Conservation (phyloP, 2,797 vertebrate species). For the Amphiprion clarkii region DNA sequence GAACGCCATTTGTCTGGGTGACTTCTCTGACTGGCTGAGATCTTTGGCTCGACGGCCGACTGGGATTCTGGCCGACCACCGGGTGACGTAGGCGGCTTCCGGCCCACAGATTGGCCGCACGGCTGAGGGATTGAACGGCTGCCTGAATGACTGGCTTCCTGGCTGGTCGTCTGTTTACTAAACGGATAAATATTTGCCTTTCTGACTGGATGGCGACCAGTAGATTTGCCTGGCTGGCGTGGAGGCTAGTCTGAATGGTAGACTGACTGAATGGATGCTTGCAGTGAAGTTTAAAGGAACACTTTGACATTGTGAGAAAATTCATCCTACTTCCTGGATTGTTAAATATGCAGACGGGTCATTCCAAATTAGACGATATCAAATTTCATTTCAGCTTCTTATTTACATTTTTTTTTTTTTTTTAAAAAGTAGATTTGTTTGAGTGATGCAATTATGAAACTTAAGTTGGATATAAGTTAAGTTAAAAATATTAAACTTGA, state of each 20-base stretch:
- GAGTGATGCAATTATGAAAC: too few relatives aligned
- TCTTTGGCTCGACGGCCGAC: slow-evolving; percentile 25
- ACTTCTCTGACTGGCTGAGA: slow-evolving; percentile 52
- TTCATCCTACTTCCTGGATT: not conserved
- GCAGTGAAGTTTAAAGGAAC: too few relatives aligned
- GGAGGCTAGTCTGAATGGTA: not conserved
- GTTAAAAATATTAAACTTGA: too few relatives aligned
- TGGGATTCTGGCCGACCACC: slow-evolving; percentile 47
- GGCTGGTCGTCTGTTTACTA: slow-evolving; percentile 19
- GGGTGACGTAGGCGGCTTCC: slow-evolving; percentile 48
- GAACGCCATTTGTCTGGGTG: slow-evolving; percentile 55
- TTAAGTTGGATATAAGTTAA: too few relatives aligned
- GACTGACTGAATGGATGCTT: not conserved
- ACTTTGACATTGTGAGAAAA: not conserved
- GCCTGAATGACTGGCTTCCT: slow-evolving; percentile 33
- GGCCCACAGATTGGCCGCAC: slow-evolving; percentile 29
- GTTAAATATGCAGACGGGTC: too few relatives aligned
- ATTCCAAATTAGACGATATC: too few relatives aligned
- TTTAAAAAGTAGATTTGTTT: too few relatives aligned
- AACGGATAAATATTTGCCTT: slow-evolving; percentile 36
- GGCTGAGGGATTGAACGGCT: slow-evolving; percentile 33
- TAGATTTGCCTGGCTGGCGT: slow-evolving; percentile 11
- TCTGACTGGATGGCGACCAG: slow-evolving; percentile 9
- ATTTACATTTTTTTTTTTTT: too few relatives aligned
- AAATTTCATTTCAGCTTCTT: too few relatives aligned